Evolutionary conservation across 2,113 vertebrate species (phyloP).

Genomic region (Alectura lathami): DNA sequence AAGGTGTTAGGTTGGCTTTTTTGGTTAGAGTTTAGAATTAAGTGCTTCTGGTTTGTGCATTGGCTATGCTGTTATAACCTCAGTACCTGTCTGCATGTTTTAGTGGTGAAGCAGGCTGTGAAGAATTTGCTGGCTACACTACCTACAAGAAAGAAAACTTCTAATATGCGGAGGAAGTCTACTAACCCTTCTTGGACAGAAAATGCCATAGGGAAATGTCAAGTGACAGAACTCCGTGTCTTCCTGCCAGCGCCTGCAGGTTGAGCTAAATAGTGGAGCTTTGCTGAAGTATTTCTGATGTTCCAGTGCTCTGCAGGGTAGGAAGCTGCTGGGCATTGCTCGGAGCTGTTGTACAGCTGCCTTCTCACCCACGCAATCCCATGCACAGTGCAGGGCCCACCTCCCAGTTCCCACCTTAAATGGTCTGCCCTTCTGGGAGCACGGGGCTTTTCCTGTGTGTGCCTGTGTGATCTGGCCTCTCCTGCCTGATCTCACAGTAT

Average conservation of each 20-base stretch:
- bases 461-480: background rate
- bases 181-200: background rate
- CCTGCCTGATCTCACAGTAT: background rate
- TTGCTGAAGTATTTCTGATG: background rate
- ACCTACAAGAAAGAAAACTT: background rate
- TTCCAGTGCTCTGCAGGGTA: background rate
- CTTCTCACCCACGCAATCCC: no score
- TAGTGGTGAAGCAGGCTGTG: background rate
- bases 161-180: background rate
- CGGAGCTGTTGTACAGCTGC: background rate
- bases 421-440: background rate
- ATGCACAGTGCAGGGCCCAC: background rate
- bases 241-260: background rate
- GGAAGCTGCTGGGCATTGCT: background rate
- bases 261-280: background rate
- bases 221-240: background rate
- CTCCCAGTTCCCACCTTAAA: background rate
- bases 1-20: background rate
- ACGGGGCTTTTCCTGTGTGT: fast-evolving
- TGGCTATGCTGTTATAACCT: background rate
- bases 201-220: background rate
- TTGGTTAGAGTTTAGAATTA: background rate
- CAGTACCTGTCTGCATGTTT: fast-evolving
- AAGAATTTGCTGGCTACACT: background rate
- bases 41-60: background rate